These are phyloP conservation scores for Myotis pilosus DNA, from an alignment of 2,797 vertebrate genomes.

Conservation along the genomic window DNA sequence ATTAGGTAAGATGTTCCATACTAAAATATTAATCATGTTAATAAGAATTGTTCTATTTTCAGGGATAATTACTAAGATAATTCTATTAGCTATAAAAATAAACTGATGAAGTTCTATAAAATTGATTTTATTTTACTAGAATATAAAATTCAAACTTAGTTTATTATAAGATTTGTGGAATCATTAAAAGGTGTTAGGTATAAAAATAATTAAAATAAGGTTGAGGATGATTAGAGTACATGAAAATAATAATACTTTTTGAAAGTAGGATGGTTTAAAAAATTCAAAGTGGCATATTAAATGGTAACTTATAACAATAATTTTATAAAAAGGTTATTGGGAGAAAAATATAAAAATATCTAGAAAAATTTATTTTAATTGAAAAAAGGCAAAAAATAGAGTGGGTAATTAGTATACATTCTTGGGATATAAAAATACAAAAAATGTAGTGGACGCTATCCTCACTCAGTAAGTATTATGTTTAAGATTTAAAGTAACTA, in stretches of 20 bases:
- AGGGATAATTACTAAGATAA: neutral
- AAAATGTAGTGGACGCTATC: too few relatives aligned
- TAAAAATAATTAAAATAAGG: conserved; percentile 45
- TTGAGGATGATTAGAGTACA: neutral
- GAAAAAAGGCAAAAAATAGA: too few relatives aligned
- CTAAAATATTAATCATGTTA: neutral
- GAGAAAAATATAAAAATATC: too few relatives aligned
- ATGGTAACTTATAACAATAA: neutral
- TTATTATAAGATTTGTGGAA: neutral
- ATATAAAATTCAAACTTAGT: neutral
- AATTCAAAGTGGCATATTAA: conserved; percentile 4
- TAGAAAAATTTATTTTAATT: too few relatives aligned
- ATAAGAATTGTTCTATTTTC: neutral
- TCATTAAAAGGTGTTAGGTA: neutral
- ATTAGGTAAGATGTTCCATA: neutral
- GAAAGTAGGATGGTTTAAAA: conserved; percentile 5
- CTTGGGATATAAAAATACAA: too few relatives aligned
- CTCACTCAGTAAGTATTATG: too few relatives aligned
- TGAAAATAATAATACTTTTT: neutral
- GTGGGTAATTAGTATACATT: too few relatives aligned
- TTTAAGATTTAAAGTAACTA: too few relatives aligned
- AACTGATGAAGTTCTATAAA: neutral
- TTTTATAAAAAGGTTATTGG: neutral
- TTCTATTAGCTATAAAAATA: neutral
- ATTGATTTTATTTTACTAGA: neutral